Conservation (phyloP, 1,140 invertebrate species). For the Contarinia nasturtii region DNA sequence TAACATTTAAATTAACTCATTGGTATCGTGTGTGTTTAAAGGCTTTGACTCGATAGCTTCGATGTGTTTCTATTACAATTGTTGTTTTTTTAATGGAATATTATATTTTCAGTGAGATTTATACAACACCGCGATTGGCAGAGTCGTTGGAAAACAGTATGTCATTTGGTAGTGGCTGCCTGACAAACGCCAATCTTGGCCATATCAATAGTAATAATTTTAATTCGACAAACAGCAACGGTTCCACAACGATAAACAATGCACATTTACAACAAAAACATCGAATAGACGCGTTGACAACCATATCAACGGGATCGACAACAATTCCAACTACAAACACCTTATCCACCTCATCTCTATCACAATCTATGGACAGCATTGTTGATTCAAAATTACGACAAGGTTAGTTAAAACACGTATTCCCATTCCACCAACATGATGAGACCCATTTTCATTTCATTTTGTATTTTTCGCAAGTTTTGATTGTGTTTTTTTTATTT, state of each 20-base stretch:
- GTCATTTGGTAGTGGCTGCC: neutral
- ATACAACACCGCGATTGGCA: constrained; percentile 18
- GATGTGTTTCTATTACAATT: neutral
- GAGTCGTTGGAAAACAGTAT: constrained; percentile 13
- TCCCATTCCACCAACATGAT: too few species aligned
- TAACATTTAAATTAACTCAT: too few species aligned
- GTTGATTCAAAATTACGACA: neutral
- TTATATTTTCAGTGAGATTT: constrained; percentile 16
- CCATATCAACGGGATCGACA: neutral
- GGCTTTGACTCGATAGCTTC: too few species aligned
- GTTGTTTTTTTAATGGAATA: neutral
- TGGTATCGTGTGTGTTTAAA: too few species aligned
- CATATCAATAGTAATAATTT: neutral
- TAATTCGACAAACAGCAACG: constrained; percentile 1
- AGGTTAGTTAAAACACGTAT: too few species aligned
- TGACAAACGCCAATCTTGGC: neutral
- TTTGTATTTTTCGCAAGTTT: too few species aligned
- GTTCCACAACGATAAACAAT: neutral
- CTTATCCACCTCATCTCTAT: neutral
- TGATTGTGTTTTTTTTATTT: too few species aligned
- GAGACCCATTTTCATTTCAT: too few species aligned
- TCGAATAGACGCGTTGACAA: neutral
- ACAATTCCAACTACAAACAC: neutral
- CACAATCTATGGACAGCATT: neutral
- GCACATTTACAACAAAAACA: neutral